Base-by-base conservation (phyloP, 2,797 vertebrate species). In the Halcyon smyrnensis region DNA sequence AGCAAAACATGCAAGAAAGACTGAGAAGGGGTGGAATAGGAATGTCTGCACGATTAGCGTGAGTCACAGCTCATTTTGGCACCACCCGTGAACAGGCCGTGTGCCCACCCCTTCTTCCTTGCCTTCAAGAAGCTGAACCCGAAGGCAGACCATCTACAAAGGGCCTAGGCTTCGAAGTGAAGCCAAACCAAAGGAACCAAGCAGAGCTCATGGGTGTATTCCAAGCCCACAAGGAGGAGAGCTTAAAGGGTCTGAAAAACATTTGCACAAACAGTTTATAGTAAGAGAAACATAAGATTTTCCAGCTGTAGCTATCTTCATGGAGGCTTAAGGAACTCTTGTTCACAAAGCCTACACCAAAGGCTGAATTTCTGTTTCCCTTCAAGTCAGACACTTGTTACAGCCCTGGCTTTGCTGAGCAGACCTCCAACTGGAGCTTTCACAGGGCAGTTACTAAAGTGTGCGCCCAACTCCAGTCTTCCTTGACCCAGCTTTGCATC, bases 121-220 rank as follows among this genome's bases (percentile, higher is more conserved):
- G 83, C 86, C 70, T 90, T 80, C 37, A 68, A 62, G 87, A 92
- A 89, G 46, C 71, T 75, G 60, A 94, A 85, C 45, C 32, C 76
- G 68, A 78, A 85, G 41, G 62, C 82, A 94, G 76, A 34, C 8
- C 4, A 71, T 50, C 64, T 83, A 92, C 60, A 94, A 85, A 95
- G 34, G 32, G 15, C 45, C 36, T 12, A 28, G 12, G 51, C 81
- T 90, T 94, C 90, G 80, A 91, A 89, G 68, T 14, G 75, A 93
- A 94, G 86, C 78, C 84, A 97, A 94, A 94, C 78, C 84, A 93
- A 85, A 93, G 45, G 48, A 92, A 65, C 71, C 87, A 89, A 94
- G 81, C 80, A 89, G 67, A 84, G 78, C 71, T 94, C 34, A 90
- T 95, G 90, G 45, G 84, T 75, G 18, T 32, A 50, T 85, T 96